Percentiles rank a stretch among this genome's conserved stretches.
Evolutionary conservation across 23 tunicate species (phyloP).

Genomic region (Halocynthia aurantium): DNA sequence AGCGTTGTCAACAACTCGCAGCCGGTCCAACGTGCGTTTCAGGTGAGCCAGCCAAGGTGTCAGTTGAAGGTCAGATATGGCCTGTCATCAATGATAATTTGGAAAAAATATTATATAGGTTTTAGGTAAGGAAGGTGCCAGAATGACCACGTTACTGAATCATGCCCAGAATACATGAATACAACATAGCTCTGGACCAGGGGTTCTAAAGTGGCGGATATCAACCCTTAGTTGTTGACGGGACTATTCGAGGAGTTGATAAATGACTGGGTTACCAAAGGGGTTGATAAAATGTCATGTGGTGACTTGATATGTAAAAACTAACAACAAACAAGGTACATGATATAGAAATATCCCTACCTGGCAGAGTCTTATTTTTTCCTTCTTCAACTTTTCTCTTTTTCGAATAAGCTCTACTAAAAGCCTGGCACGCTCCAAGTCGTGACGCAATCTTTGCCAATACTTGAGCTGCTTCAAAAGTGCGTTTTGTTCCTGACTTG

Average conservation of each 20-base stretch:
- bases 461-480: slow-evolving; percentile 64
- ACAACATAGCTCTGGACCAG: too few relatives aligned
- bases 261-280: too few relatives aligned
- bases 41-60: slow-evolving; percentile 40
- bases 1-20: slow-evolving; percentile 50
- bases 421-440: slow-evolving; percentile 82
- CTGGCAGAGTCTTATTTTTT: slow-evolving; percentile 51
- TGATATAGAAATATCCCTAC: slow-evolving; percentile 9
- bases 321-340: background rate
- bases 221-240: too few relatives aligned
- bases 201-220: too few relatives aligned
- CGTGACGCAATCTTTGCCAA: slow-evolving; percentile 94
- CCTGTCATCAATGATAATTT: slow-evolving; percentile 27
- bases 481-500: slow-evolving; percentile 35
- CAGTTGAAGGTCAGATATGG: slow-evolving; percentile 41
- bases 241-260: too few relatives aligned
- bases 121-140: background rate
- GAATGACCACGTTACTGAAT: background rate
- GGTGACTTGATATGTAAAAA: too few relatives aligned
- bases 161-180: too few relatives aligned
- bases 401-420: slow-evolving; percentile 78
- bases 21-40: slow-evolving; percentile 42
- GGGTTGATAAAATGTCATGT: too few relatives aligned
- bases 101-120: background rate
- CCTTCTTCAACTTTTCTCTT: slow-evolving; percentile 73